A percentile compares a stretch with the other conserved stretches of the same genome.
These are phyloP conservation scores for Perdita meconis DNA, from an alignment of 2,888 invertebrate genomes.

Conservation along the genomic window DNA sequence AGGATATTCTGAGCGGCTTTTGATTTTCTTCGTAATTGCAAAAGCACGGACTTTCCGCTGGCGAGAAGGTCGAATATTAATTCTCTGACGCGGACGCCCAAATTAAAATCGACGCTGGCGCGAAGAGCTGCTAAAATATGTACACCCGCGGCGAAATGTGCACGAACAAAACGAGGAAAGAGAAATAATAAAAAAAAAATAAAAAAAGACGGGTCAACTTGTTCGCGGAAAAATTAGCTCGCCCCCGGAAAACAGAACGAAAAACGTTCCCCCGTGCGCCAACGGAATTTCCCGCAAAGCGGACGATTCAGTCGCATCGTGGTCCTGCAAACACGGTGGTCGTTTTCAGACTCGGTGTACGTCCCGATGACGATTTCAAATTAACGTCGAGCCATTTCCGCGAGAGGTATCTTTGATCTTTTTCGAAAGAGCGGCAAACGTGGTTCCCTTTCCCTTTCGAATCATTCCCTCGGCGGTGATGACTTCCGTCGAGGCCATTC, in stretches of 20 bases:
- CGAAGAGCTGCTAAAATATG: not conserved
- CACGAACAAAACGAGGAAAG: not conserved
- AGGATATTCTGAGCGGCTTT: not conserved
- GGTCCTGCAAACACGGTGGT: not conserved
- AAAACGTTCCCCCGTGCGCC: slow-evolving; percentile 3
- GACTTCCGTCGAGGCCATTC: slow-evolving; percentile 19
- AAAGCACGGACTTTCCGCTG: not conserved
- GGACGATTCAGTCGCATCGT: not conserved
- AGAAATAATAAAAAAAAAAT: not conserved
- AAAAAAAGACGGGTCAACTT: not conserved
- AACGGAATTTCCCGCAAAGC: not conserved
- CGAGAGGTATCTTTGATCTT: slow-evolving; percentile 36
- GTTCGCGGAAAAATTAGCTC: not conserved
- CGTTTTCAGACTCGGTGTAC: not conserved
- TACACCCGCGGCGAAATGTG: slow-evolving; percentile 3
- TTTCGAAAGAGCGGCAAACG: slow-evolving; percentile 6
- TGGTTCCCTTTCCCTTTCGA: not conserved
- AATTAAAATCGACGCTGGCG: slow-evolving; percentile 9
- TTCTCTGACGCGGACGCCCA: not conserved
- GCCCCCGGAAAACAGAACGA: not conserved
- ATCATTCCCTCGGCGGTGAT: slow-evolving; percentile 8
- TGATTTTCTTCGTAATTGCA: not conserved
- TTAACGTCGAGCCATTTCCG: slow-evolving; percentile 31
- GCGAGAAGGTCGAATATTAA: not conserved
- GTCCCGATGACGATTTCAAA: slow-evolving; percentile 34